Evolutionary conservation across 2,113 vertebrate species (phyloP).

Genomic region (Cynoglossus semilaevis): DNA sequence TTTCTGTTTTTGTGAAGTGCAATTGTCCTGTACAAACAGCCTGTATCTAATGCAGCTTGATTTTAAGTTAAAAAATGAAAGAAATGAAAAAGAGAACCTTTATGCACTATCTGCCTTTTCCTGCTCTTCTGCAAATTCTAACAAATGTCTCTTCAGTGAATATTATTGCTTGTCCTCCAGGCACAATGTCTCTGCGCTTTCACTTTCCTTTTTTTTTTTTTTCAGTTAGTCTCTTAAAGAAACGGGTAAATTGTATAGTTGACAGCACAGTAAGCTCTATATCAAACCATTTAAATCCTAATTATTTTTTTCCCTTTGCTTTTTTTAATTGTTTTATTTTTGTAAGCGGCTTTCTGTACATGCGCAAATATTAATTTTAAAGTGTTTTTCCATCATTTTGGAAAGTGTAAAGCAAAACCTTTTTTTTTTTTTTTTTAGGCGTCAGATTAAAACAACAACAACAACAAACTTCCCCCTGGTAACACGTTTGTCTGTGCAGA

Average conservation of each 20-base stretch:
- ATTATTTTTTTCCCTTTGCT: constrained; percentile 48
- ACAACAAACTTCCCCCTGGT: constrained; percentile 14
- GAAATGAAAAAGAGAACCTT: constrained; percentile 76
- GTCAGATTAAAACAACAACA: constrained; percentile 16
- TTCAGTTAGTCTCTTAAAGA: constrained; percentile 68
- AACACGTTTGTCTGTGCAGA: constrained; percentile 45
- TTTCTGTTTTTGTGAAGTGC: constrained; percentile 96
- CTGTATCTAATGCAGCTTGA: constrained; percentile 97
- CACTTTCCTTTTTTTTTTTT: constrained; percentile 37
- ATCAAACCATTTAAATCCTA: constrained; percentile 67
- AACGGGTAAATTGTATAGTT: constrained; percentile 81
- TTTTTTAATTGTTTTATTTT: constrained; percentile 58
- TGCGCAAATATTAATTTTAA: constrained; percentile 54
- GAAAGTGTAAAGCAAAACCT: constrained; percentile 35
- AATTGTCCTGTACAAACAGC: constrained; percentile 95
- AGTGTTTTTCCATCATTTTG: constrained; percentile 46
- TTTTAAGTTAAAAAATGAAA: constrained; percentile 89
- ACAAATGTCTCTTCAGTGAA: constrained; percentile 76
- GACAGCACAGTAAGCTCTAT: constrained; percentile 77
- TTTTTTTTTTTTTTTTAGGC: constrained; percentile 8
- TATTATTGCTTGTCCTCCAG: constrained; percentile 70
- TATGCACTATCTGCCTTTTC: constrained; percentile 90
- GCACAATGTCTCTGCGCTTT: constrained; percentile 56
- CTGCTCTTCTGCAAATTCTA: constrained; percentile 81
- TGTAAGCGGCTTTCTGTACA: constrained; percentile 60